These are phyloP conservation scores for Macrobrachium nipponense DNA, from an alignment of 1,140 invertebrate species.

Conservation along the genomic window DNA sequence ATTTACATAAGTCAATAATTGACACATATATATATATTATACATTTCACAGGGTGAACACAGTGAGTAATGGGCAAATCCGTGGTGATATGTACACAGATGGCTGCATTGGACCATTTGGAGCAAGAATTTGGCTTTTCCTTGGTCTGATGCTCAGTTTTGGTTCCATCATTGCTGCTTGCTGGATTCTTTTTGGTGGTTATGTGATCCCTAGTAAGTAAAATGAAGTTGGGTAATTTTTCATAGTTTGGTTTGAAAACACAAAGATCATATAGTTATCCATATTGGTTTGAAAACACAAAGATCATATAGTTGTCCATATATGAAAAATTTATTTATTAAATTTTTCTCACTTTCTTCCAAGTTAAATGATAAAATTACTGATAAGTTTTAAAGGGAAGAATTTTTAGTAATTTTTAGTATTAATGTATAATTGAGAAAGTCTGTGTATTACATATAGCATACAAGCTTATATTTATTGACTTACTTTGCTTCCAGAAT, in stretches of 20 bases:
- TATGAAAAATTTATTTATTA: too few species aligned
- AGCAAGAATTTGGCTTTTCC: slow-evolving; percentile 93
- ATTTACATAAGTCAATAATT: too few species aligned
- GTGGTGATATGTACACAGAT: slow-evolving; percentile 87
- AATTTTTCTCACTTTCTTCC: too few species aligned
- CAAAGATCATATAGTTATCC: too few species aligned
- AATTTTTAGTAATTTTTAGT: neutral
- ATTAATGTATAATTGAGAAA: neutral
- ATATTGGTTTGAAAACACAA: neutral
- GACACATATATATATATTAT: neutral
- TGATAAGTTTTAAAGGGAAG: too few species aligned
- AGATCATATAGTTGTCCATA: too few species aligned
- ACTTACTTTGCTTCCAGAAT: slow-evolving; percentile 25
- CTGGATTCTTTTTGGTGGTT: slow-evolving; percentile 91
- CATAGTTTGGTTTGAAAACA: neutral
- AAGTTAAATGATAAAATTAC: too few species aligned
- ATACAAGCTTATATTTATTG: neutral
- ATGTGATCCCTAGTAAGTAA: slow-evolving; percentile 68
- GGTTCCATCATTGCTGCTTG: slow-evolving; percentile 93
- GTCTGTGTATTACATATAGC: neutral
- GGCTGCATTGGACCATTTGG: slow-evolving; percentile 90
- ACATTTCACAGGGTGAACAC: slow-evolving; percentile 84
- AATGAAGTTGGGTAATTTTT: neutral
- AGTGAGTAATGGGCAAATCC: slow-evolving; percentile 93
- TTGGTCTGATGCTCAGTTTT: slow-evolving; percentile 97